Percentiles rank a stretch among this genome's conserved stretches.
Conservation (phyloP, 2,797 vertebrate species). For the Sphenopsis melanotis region DNA sequence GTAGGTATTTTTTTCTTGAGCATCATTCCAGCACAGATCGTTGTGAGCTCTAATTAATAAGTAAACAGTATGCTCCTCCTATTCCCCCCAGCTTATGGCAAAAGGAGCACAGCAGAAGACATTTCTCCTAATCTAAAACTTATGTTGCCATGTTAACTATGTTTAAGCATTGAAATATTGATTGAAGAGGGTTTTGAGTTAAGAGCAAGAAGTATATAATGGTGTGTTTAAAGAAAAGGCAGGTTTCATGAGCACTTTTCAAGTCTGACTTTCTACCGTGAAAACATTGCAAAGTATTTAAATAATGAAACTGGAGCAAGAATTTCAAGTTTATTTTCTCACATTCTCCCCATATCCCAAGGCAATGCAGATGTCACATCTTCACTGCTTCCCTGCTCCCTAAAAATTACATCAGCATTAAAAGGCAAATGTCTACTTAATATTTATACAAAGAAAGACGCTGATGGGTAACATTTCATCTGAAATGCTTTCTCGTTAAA, state of each 20-base stretch:
- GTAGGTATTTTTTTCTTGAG: neutral
- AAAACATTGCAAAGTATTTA: neutral
- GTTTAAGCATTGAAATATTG: neutral
- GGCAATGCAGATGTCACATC: constrained; percentile 30
- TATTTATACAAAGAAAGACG: constrained; percentile 49
- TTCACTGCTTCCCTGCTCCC: neutral
- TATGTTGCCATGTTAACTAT: neutral
- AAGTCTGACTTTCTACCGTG: neutral
- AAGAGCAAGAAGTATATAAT: neutral
- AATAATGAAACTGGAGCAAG: constrained; percentile 8
- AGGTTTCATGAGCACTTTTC: neutral
- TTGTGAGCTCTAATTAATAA: neutral
- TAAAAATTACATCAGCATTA: constrained; percentile 21
- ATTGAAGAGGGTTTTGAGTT: neutral
- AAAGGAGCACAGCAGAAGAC: neutral
- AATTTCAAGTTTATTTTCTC: constrained; percentile 38
- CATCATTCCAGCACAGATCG: neutral
- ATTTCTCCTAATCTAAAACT: neutral
- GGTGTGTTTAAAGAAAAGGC: neutral
- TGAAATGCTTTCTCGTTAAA: constrained; percentile 24
- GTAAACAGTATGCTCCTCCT: neutral
- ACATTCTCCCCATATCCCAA: constrained; percentile 11
- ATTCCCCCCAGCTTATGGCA: neutral
- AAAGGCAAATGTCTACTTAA: constrained; percentile 56
- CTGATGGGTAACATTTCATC: constrained; percentile 8